Conservation (phyloP, 2,888 invertebrate species). For the Acanthosepion lycidas region DNA sequence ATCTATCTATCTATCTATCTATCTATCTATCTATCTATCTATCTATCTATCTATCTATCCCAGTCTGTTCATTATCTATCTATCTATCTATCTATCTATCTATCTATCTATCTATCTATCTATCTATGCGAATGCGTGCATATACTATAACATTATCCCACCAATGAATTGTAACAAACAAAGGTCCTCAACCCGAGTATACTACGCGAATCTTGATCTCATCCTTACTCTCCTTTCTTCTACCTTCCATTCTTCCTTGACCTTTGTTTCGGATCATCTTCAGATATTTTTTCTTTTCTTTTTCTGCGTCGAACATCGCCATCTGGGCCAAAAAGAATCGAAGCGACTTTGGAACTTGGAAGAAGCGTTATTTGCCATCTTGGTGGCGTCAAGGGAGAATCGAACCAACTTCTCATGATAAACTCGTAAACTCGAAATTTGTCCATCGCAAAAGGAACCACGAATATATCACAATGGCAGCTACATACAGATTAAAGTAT, state of each 20-base stretch:
- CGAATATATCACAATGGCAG: background rate
- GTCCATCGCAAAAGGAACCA: background rate
- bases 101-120: background rate
- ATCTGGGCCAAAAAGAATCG: background rate
- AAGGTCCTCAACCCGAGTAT: background rate
- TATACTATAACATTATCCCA: background rate
- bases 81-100: too few species aligned
- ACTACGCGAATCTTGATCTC: background rate
- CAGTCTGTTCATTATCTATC: too few species aligned
- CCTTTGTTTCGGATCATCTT: background rate
- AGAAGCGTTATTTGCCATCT: constrained; percentile 20
- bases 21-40: too few species aligned
- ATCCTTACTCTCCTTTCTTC: background rate
- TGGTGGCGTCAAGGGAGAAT: background rate
- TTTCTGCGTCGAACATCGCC: background rate
- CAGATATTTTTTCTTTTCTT: background rate
- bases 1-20: too few species aligned
- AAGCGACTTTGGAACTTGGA: background rate
- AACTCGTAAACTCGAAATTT: constrained; percentile 23
- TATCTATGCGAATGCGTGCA: background rate
- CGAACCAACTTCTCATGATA: constrained; percentile 33
- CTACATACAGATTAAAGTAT: background rate
- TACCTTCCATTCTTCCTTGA: background rate
- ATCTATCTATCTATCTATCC: too few species aligned
- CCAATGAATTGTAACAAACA: background rate